Percentiles rank a stretch among this genome's conserved stretches.
phyloP scores from a whole-genome alignment of 2,888 invertebrate genomes.

The Apodemia hepburni region DNA sequence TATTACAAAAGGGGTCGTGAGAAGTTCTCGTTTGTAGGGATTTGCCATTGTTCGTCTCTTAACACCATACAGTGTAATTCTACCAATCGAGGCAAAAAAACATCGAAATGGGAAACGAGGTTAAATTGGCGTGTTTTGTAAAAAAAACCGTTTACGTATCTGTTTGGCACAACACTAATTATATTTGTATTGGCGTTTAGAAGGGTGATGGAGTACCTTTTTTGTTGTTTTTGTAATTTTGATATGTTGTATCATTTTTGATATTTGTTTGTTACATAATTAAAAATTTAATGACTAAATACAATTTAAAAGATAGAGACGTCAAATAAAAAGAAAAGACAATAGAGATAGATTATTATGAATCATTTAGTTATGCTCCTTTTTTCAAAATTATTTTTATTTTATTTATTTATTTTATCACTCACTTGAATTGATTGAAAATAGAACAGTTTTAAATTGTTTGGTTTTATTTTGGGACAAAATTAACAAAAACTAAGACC shows the following conservation, averaged over 20 bases:
- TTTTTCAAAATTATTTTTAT: no score
- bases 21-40: conserved; percentile 50
- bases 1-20: conserved; percentile 49
- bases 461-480: no score
- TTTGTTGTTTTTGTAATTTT: conserved; percentile 49
- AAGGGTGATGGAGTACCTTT: conserved; percentile 9
- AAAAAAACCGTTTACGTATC: conserved; percentile 62
- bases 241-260: conserved; percentile 27
- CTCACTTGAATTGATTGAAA: no score
- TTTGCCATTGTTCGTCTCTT: conserved; percentile 64
- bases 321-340: not conserved
- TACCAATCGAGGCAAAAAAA: conserved; percentile 60
- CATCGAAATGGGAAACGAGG: conserved; percentile 55
- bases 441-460: no score
- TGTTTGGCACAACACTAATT: conserved; percentile 68
- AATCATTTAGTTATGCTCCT: no score
- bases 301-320: not conserved
- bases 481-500: no score
- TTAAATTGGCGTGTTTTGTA: conserved; percentile 74
- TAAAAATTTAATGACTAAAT: not conserved
- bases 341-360: no score
- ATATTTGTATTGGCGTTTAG: conserved; percentile 67
- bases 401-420: no score
- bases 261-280: conserved; percentile 1
- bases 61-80: conserved; percentile 59